Conservation (phyloP, 2,888 invertebrate genomes). For the Agrochola circellaris region DNA sequence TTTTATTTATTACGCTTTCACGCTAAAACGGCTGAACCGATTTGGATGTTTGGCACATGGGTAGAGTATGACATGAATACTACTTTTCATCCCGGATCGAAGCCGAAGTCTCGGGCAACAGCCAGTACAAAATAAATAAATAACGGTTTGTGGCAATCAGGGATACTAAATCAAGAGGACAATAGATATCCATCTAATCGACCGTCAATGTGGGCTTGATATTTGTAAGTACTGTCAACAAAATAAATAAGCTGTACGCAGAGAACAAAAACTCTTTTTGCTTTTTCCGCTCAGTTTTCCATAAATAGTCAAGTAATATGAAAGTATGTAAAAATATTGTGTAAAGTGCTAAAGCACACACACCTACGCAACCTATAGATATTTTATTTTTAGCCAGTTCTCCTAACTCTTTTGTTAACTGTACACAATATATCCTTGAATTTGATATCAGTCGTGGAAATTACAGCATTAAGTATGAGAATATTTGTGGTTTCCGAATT, state of each 20-base stretch:
- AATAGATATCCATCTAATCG: constrained; percentile 38
- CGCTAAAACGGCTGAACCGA: no score
- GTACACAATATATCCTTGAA: constrained; percentile 14
- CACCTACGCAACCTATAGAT: neutral
- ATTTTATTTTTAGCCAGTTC: neutral
- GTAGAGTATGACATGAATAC: no score
- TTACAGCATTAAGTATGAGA: constrained; percentile 34
- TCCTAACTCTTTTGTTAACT: constrained; percentile 11
- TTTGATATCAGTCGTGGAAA: constrained; percentile 41
- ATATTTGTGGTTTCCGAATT: constrained; percentile 34
- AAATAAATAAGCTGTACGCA: neutral
- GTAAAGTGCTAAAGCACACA: neutral
- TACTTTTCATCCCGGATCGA: no score
- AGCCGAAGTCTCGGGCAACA: no score
- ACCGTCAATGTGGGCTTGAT: constrained; percentile 25
- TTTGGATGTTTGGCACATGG: no score
- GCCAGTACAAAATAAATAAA: constrained; percentile 23
- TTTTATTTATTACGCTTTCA: no score
- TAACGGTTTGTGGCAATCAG: constrained; percentile 17
- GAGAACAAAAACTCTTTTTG: neutral
- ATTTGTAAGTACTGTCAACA: constrained; percentile 26
- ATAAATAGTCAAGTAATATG: neutral
- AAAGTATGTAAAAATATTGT: neutral
- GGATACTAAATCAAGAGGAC: constrained; percentile 30
- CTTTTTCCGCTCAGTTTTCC: neutral